Conservation (phyloP, 2,888 invertebrate genomes). For the Cataglyphis livida region DNA sequence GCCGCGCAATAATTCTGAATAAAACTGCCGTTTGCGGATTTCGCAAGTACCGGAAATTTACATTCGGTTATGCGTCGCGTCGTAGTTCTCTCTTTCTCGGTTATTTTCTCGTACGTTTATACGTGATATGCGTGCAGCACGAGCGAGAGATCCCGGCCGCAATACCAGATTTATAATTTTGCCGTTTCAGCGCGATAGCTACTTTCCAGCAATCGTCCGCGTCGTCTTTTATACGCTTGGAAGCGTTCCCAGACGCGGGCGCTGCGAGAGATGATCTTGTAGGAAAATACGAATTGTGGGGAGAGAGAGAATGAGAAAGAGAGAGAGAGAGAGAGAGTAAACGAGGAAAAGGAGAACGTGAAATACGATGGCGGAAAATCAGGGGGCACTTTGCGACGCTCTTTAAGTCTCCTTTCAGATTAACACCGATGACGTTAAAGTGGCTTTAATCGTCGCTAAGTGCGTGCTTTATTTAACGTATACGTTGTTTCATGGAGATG, state of each 20-base stretch:
- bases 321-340: neutral
- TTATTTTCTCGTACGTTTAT: neutral
- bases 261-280: conserved; percentile 44
- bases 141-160: neutral
- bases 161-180: conserved; percentile 51
- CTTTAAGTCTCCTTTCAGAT: conserved; percentile 30
- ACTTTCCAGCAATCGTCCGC: conserved; percentile 41
- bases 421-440: conserved; percentile 48
- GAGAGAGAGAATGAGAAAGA: neutral
- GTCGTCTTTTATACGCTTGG: conserved; percentile 45
- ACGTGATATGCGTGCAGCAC: conserved; percentile 21
- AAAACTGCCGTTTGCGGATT: neutral
- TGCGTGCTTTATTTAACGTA: conserved; percentile 29
- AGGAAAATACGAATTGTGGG: conserved; percentile 38
- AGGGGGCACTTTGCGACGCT: conserved; percentile 24
- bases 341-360: conserved; percentile 11
- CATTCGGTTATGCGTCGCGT: neutral
- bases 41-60: neutral
- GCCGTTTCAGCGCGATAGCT: conserved; percentile 41
- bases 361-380: conserved; percentile 24
- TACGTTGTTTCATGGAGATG: conserved; percentile 25
- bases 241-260: conserved; percentile 34
- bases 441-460: conserved; percentile 35
- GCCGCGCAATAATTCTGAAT: neutral
- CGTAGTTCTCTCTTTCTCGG: neutral